Evolutionary conservation across 30 jellyfish, hydroid and myxozoan species (phyloP).

Genomic region (Chrysaora quinquecirrha): DNA sequence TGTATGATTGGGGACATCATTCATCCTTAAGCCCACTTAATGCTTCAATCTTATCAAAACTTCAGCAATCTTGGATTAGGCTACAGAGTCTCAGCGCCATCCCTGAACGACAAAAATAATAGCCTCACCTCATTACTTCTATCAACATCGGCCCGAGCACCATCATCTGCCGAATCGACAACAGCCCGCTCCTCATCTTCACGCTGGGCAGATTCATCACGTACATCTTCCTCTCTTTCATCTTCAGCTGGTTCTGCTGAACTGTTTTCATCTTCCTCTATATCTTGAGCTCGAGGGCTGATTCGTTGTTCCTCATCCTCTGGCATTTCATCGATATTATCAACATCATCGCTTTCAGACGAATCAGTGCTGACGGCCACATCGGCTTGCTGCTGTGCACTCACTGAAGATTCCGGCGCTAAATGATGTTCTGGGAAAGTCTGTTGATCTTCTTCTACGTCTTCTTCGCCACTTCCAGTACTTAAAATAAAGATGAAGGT

Average conservation of each 20-base stretch:
- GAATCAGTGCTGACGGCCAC: not conserved
- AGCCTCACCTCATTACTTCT: not conserved
- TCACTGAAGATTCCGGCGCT: conserved; percentile 68
- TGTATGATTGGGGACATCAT: too few species aligned
- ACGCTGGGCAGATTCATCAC: conserved; percentile 13
- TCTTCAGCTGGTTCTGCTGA: conserved; percentile 28
- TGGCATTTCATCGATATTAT: conserved; percentile 70
- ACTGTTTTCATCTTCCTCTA: conserved; percentile 45
- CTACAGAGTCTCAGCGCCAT: too few species aligned
- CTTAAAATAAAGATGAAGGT: conserved; percentile 51
- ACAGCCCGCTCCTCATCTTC: not conserved
- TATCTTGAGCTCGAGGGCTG: conserved; percentile 41
- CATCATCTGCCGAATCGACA: not conserved
- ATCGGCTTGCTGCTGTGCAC: conserved; percentile 57
- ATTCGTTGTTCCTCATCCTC: conserved; percentile 68
- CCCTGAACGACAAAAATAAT: too few species aligned
- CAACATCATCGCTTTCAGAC: conserved; percentile 47
- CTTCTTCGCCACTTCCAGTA: conserved; percentile 97
- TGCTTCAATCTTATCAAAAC: too few species aligned
- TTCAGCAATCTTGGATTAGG: too few species aligned
- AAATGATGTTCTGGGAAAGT: conserved; percentile 65
- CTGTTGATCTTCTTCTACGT: conserved; percentile 82
- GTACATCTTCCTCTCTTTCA: conserved; percentile 57
- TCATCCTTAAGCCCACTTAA: too few species aligned
- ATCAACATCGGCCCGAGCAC: conserved; percentile 21